Evolutionary conservation across 92 coral and sea anemone genomes (phyloP).

Genomic region (Porites rus): DNA sequence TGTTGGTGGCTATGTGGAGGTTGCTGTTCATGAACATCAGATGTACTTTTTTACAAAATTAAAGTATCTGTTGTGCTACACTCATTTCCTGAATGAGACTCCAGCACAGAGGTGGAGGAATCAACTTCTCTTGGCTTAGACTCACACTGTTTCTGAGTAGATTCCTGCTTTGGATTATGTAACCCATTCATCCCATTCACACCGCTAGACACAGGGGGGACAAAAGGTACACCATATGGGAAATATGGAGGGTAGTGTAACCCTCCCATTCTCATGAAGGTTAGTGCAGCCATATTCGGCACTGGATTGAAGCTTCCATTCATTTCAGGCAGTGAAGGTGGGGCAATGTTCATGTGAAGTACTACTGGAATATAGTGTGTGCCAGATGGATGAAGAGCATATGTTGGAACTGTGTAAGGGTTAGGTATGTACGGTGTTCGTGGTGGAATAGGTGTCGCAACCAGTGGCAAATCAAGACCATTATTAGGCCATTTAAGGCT

Average conservation of each 20-base stretch:
- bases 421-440: constrained; percentile 65
- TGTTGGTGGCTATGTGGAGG: too few species aligned
- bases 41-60: not conserved
- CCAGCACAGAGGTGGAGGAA: not conserved
- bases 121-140: constrained; percentile 20
- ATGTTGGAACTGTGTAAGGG: constrained; percentile 74
- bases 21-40: too few species aligned
- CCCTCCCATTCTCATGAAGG: constrained; percentile 33
- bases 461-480: constrained; percentile 8
- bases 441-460: constrained; percentile 53
- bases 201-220: not conserved
- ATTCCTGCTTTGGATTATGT: constrained; percentile 23
- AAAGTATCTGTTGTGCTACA: constrained; percentile 5
- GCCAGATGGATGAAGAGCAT: constrained; percentile 85
- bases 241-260: constrained; percentile 23
- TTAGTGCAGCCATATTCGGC: constrained; percentile 25
- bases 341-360: constrained; percentile 70
- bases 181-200: constrained; percentile 14
- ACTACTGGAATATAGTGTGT: constrained; percentile 92
- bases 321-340: constrained; percentile 36
- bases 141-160: constrained; percentile 27
- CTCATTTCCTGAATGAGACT: not conserved
- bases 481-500: constrained; percentile 17
- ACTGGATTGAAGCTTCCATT: constrained; percentile 21
- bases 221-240: constrained; percentile 21